Conservation (phyloP, 2,797 vertebrate genomes). For the Enteromius viviparus region DNA sequence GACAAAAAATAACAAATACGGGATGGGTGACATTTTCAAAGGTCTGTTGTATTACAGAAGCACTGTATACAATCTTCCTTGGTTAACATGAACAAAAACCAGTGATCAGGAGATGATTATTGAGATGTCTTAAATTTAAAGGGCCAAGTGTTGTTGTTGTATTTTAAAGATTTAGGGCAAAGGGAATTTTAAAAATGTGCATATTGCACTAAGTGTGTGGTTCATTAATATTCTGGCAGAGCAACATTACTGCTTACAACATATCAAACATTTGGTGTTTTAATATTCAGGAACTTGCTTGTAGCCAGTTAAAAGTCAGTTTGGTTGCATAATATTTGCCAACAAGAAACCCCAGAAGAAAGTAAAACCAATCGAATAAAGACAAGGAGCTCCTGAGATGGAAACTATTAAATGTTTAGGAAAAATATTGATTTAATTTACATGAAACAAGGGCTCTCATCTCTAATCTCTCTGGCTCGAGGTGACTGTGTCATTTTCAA, state of each 20-base stretch:
- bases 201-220: not conserved
- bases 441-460: not conserved
- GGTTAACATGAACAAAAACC: not conserved
- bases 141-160: not conserved
- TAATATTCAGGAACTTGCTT: not conserved
- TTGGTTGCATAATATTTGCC: not conserved
- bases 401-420: conserved; percentile 25
- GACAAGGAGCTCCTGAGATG: not conserved
- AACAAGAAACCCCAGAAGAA: not conserved
- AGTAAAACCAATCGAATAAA: not conserved
- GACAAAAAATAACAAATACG: not conserved
- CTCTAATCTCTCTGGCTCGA: conserved; percentile 6
- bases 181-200: not conserved
- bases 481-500: not conserved
- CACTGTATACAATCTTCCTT: not conserved
- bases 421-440: not conserved
- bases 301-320: not conserved
- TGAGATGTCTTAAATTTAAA: not conserved
- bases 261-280: conserved; percentile 2
- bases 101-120: not conserved
- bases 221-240: not conserved
- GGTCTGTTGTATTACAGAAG: not conserved
- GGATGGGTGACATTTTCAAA: not conserved
- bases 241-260: not conserved
- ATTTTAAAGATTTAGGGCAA: not conserved